Conservation (phyloP, 2,797 vertebrate species). For the Geotrypetes seraphini region DNA sequence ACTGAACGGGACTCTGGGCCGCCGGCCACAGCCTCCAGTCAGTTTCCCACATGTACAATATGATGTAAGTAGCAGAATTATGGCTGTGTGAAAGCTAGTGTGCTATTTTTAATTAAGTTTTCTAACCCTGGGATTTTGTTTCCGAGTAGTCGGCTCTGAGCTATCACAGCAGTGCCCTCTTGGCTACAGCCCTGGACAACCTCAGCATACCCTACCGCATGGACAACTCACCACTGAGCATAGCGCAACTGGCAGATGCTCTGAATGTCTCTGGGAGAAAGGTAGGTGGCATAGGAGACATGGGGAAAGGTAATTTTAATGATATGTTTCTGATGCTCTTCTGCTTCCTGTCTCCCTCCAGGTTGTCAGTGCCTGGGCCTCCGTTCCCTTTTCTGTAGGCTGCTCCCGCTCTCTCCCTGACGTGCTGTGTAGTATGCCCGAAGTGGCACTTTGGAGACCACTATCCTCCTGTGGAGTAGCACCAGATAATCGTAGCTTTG, state of each 20-base stretch:
- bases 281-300: conserved; percentile 36
- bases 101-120: too few species aligned
- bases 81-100: conserved; percentile 40
- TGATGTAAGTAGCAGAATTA: conserved; percentile 47
- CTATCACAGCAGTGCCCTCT: conserved; percentile 77
- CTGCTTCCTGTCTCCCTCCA: conserved; percentile 13
- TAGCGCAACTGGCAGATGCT: conserved; percentile 69
- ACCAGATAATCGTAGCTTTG: conserved; percentile 46
- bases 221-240: conserved; percentile 47
- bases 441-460: conserved; percentile 57
- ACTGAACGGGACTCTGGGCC: conserved; percentile 60
- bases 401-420: conserved; percentile 54
- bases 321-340: conserved; percentile 48
- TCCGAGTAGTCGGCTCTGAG: too few species aligned
- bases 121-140: too few species aligned
- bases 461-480: conserved; percentile 59
- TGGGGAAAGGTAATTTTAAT: too few species aligned
- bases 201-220: conserved; percentile 70
- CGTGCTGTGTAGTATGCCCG: conserved; percentile 33
- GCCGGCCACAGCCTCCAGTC: conserved; percentile 41
- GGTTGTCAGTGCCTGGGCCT: conserved; percentile 68
- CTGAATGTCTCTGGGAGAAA: conserved; percentile 71
- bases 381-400: conserved; percentile 71
- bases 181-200: conserved; percentile 76
- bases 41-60: conserved; percentile 62